A percentile compares a stretch with the other conserved stretches of the same genome.
These are phyloP conservation scores for Helicoverpa assulta DNA, from an alignment of 2,888 invertebrate species.

Conservation along the genomic window DNA sequence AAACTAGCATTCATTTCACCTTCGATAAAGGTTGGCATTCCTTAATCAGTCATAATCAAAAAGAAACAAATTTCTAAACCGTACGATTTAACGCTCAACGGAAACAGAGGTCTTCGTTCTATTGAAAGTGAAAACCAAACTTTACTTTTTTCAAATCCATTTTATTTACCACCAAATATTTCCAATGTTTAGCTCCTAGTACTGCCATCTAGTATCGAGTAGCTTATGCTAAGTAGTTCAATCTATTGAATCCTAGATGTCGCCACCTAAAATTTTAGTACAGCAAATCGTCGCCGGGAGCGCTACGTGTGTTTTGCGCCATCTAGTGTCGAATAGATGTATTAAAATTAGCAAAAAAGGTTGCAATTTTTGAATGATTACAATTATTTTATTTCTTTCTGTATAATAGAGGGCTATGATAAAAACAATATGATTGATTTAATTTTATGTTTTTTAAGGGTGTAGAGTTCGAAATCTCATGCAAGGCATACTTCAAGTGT, in stretches of 20 bases:
- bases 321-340: slow-evolving; percentile 73
- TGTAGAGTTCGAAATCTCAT: no score
- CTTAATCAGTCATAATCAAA: not conserved
- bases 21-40: not conserved
- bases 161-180: not conserved
- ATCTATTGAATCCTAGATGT: slow-evolving; percentile 58
- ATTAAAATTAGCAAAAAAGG: not conserved
- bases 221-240: slow-evolving; percentile 34
- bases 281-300: slow-evolving; percentile 16
- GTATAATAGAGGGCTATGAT: not conserved
- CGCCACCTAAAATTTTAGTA: slow-evolving; percentile 42
- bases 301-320: slow-evolving; percentile 58
- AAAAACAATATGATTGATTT: no score
- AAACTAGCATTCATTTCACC: no score
- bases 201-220: slow-evolving; percentile 62
- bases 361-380: no score
- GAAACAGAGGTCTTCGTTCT: not conserved
- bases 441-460: not conserved
- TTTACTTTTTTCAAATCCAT: not conserved
- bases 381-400: not conserved
- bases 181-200: not conserved
- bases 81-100: not conserved
- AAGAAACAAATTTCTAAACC: not conserved
- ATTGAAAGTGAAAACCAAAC: slow-evolving; percentile 1
- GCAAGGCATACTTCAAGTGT: no score